A percentile compares a stretch with the other conserved stretches of the same genome.
phyloP scores from a whole-genome alignment of 2,113 vertebrate genomes.

The Lichenostomus cassidix region DNA sequence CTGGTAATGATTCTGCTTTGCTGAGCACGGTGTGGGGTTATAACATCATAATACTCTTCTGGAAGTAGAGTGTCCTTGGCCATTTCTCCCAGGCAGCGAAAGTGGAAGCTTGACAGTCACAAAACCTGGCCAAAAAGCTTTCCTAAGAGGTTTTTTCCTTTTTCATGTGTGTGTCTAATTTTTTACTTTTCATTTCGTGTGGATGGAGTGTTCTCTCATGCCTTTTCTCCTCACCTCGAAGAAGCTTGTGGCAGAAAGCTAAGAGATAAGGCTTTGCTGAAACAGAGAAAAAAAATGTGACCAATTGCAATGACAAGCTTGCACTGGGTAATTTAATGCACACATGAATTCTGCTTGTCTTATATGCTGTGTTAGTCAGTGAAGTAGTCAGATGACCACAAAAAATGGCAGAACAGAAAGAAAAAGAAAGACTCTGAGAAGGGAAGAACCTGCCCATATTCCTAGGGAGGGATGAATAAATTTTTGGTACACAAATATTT shows the following conservation, averaged over 20 bases:
- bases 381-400: not conserved
- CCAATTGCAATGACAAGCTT: not conserved
- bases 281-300: not conserved
- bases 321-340: not conserved
- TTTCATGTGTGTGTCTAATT: not conserved
- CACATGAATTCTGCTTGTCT: not conserved
- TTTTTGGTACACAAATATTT: not conserved
- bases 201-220: not conserved
- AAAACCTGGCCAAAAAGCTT: not conserved
- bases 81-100: not conserved
- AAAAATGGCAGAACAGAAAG: not conserved
- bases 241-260: not conserved
- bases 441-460: not conserved
- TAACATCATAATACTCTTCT: not conserved
- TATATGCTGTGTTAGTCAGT: not conserved
- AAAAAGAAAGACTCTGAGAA: not conserved
- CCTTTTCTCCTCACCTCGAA: not conserved
- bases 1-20: not conserved
- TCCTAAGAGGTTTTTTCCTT: not conserved
- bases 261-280: not conserved
- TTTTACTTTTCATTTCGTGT: not conserved
- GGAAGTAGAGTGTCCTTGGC: not conserved
- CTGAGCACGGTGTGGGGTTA: not conserved
- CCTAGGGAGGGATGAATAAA: not conserved
- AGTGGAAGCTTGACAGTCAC: not conserved